Conservation (phyloP, 2,797 vertebrate species). For the Sebastes matsubarae region DNA sequence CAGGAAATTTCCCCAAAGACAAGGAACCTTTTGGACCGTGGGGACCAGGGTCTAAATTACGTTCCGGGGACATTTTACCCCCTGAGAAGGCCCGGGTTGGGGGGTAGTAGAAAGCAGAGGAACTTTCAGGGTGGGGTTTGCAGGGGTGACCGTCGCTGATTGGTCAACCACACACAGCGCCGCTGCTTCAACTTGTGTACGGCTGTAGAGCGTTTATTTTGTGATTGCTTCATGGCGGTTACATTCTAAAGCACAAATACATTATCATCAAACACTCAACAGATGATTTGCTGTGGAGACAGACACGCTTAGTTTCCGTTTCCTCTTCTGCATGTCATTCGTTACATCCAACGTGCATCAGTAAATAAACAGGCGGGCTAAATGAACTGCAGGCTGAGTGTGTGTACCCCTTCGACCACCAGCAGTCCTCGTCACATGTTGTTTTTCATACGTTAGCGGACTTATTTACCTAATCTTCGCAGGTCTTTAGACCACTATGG, state of each 20-base stretch:
- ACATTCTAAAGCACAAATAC: neutral
- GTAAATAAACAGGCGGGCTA: no score
- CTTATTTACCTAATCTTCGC: no score
- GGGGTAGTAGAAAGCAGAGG: neutral
- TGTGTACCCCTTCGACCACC: no score
- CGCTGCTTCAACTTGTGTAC: neutral
- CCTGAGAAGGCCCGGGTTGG: neutral
- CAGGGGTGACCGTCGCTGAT: neutral
- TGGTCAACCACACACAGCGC: neutral
- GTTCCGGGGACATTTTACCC: neutral
- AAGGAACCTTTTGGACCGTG: neutral
- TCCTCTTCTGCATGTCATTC: no score
- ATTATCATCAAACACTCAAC: neutral
- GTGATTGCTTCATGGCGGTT: neutral
- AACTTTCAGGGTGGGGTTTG: no score
- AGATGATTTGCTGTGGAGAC: neutral
- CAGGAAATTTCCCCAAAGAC: neutral
- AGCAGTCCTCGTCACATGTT: no score
- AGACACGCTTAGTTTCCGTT: neutral
- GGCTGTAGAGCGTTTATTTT: no score
- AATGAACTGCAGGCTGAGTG: no score
- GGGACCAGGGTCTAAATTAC: neutral
- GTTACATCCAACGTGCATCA: no score
- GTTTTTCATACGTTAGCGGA: no score
- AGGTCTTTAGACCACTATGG: no score